A percentile compares a stretch with the other conserved stretches of the same genome.
Conservation (phyloP, 2,113 vertebrate genomes). For the Clarias macrocephalus region DNA sequence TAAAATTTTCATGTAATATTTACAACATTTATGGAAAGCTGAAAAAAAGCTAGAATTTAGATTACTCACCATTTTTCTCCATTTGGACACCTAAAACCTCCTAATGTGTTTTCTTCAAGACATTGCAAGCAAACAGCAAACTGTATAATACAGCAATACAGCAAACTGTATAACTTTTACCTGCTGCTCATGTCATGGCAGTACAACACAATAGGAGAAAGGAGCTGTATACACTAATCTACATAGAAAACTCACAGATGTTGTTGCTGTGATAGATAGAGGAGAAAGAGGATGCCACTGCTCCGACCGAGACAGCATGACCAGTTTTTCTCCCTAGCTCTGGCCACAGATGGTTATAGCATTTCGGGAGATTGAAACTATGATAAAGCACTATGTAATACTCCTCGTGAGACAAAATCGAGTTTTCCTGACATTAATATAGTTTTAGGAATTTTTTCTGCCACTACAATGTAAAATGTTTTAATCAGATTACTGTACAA, state of each 20-base stretch:
- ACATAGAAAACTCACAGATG: neutral
- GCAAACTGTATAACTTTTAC: neutral
- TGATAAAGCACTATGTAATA: neutral
- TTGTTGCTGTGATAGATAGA: neutral
- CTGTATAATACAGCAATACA: neutral
- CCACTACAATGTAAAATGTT: neutral
- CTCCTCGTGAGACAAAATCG: neutral
- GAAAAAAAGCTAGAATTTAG: neutral
- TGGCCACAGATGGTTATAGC: neutral
- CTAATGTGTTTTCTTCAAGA: neutral
- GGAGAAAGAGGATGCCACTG: neutral
- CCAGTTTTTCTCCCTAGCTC: neutral
- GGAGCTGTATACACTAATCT: neutral
- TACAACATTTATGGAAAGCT: neutral
- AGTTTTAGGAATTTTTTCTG: neutral
- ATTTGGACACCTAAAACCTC: neutral
- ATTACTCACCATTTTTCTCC: neutral
- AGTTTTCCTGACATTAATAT: neutral
- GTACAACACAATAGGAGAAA: neutral
- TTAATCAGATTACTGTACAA: neutral
- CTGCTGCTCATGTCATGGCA: neutral
- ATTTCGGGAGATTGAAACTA: neutral
- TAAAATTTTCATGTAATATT: neutral
- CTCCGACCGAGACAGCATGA: neutral
- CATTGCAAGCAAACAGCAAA: neutral